Base-by-base conservation (phyloP, 2,797 vertebrate species). In the Lacerta bilineata region DNA sequence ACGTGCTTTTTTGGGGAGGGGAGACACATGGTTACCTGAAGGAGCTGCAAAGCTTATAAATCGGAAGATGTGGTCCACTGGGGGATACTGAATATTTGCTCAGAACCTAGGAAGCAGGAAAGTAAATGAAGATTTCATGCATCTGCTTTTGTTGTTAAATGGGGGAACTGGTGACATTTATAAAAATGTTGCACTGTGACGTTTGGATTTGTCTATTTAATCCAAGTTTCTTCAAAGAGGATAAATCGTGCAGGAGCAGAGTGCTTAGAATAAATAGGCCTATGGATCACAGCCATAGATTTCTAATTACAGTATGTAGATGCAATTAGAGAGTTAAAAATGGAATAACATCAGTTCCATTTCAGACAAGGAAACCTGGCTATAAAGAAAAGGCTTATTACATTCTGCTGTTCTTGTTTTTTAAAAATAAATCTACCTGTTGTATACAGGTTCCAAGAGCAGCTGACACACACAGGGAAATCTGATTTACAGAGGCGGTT, bases 401-500 rank as follows among this genome's bases (percentile, higher is more conserved):
- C 17, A 66, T 43, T 90, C 0, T 76, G 41, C 0, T 9, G 0
- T 64, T 93, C 88, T 81, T 85, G 33, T 17, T 82, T 39, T 23
- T 36, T 69, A 61, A 78, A 72, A 33, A 43, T n/a, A 87, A 17
- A 84, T 90, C 83, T 87, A 90, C 50, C 86, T 85, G 89, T 41
- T 36, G 87, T 0, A 2, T 88, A 1, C 29, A 69, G 1, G 0
- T 91, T 93, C 55, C 15, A 91, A 85, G 77, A 41, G 0, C 69
- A 2, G 25, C 9, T 90, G 84, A 1, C 84, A 91, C 88, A 3
- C 68, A 25, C 1, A 85, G 0, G 15, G 76, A 5, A 88, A 93
- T 91, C 84, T 87, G 50, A 82, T 79, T 88, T 92, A 89, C 25
- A 80, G 66, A 93, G 43, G 33, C 75, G 20, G 55, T 74, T n/a